A percentile compares a stretch with the other conserved stretches of the same genome.
Evolutionary conservation across 2,113 vertebrate species (phyloP).

Genomic region (Blennius ocellaris): DNA sequence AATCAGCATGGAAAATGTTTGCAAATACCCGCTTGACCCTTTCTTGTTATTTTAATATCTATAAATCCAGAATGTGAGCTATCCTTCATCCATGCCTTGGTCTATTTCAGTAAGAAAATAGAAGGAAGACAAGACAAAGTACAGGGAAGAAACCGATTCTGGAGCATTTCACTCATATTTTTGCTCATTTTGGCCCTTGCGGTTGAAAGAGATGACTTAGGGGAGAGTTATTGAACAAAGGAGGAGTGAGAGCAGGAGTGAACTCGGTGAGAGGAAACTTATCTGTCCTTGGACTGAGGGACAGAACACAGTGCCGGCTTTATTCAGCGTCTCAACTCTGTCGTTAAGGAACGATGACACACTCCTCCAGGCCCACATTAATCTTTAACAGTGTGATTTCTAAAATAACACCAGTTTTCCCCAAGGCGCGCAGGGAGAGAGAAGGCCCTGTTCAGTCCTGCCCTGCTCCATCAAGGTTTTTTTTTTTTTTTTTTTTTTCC

Average conservation of each 20-base stretch:
- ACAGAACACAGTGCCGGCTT: constrained; percentile 82
- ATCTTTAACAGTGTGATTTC: constrained; percentile 83
- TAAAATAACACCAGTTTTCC: constrained; percentile 85
- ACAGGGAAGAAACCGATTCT: constrained; percentile 44
- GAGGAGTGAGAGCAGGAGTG: constrained; percentile 56
- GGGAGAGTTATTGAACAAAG: constrained; percentile 68
- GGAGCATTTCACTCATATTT: constrained; percentile 35
- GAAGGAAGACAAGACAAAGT: constrained; percentile 24
- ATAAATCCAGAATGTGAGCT: constrained; percentile 31
- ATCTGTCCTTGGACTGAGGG: constrained; percentile 80
- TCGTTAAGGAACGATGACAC: constrained; percentile 85
- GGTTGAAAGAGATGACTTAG: constrained; percentile 58
- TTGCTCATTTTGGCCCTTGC: constrained; percentile 36
- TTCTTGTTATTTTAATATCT: constrained; percentile 66
- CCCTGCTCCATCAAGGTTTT: constrained; percentile 40
- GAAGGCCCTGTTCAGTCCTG: constrained; percentile 63
- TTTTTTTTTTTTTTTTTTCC: constrained; percentile 1
- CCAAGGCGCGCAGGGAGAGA: constrained; percentile 52
- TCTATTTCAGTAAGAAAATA: constrained; percentile 38
- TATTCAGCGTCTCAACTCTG: constrained; percentile 72
- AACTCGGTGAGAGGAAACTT: constrained; percentile 74
- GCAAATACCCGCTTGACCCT: constrained; percentile 61
- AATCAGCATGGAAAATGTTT: constrained; percentile 78
- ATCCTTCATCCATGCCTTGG: constrained; percentile 33
- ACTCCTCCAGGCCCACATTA: constrained; percentile 82